Base-by-base conservation (phyloP, 2,113 vertebrate genomes). In the Condylura cristata region DNA sequence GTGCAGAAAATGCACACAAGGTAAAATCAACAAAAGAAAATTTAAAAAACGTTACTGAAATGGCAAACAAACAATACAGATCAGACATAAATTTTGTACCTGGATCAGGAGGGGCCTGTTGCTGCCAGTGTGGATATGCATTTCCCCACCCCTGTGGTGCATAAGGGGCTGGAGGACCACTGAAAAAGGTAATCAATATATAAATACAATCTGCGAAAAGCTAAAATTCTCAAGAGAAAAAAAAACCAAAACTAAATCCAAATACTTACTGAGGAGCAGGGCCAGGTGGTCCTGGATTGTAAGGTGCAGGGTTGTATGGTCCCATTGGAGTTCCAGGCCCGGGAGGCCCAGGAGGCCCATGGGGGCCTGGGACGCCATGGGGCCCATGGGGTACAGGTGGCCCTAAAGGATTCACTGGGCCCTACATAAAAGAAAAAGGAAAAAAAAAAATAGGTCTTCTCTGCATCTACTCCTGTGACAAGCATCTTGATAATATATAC, bases 131-230 rank as follows among this genome's bases (percentile, higher is more conserved):
- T 2, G 99, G 99, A 96, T 99, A 99, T 48, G 99, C 99, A 89
- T 99, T 99, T 92, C 99, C 99, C 99, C 99, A 99, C 60, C 99
- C 99, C 89, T 99, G 99, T 89, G 99, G 99, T 96, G 99, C 99
- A 96, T 99, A 99, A 0, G 99, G 99, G 22, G 99, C 99, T 94
- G 99, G 99, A 96, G 99, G 99, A 78, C 99, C 99, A 97, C 99
- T 99, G 92, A 5, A 84, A 94, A 71, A 94, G 16, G 93, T 34
- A 90, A 89, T 56, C 1, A 32, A 82, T 1, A 41, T 6, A 37
- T 5, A 92, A 91, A 68, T 81, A 79, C 70, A 53, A 94, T 44
- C 63, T 53, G 30, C 32, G 14, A 41, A 76, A 93, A 81, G 51
- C 37, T 37, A 71, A 0, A 71, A 63, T 89, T 8, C 41, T 89